These are phyloP conservation scores for Nyctalus aviator DNA, from an alignment of 2,797 vertebrate species.

Conservation along the genomic window DNA sequence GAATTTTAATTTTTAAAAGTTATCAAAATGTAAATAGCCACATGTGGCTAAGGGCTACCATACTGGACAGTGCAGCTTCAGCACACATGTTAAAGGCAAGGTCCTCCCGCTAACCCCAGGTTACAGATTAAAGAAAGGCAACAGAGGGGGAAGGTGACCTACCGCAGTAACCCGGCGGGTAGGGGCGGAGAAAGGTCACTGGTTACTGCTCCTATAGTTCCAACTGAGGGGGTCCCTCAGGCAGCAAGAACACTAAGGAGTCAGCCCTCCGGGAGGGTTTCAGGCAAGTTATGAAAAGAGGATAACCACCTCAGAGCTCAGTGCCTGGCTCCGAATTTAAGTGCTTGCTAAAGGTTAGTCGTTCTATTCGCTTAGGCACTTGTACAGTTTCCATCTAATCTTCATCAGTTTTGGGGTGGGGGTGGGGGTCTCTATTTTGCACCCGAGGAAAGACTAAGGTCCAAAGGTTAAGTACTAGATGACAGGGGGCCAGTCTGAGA, in stretches of 20 bases:
- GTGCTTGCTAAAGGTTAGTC: neutral
- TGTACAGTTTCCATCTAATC: neutral
- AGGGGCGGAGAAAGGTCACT: neutral
- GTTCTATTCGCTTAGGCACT: neutral
- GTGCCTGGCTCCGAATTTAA: neutral
- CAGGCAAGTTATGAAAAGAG: neutral
- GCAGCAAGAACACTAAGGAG: slow-evolving; percentile 5
- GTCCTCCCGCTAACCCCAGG: neutral
- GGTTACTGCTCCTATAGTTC: neutral
- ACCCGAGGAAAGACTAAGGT: slow-evolving; percentile 42
- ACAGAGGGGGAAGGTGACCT: neutral
- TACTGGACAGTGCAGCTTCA: neutral
- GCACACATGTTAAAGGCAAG: neutral
- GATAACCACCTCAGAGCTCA: neutral
- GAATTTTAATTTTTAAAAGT: neutral
- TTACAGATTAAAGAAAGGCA: neutral
- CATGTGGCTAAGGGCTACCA: neutral
- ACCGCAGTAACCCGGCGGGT: neutral
- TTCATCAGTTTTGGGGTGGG: neutral
- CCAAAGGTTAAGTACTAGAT: neutral
- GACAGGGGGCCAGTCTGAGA: slow-evolving; percentile 27
- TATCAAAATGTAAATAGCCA: slow-evolving; percentile 10
- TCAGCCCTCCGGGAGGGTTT: neutral
- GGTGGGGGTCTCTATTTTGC: neutral
- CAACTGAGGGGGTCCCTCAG: neutral